Evolutionary conservation across 1,140 invertebrate genomes (phyloP).

Genomic region (Orchesella cincta): DNA sequence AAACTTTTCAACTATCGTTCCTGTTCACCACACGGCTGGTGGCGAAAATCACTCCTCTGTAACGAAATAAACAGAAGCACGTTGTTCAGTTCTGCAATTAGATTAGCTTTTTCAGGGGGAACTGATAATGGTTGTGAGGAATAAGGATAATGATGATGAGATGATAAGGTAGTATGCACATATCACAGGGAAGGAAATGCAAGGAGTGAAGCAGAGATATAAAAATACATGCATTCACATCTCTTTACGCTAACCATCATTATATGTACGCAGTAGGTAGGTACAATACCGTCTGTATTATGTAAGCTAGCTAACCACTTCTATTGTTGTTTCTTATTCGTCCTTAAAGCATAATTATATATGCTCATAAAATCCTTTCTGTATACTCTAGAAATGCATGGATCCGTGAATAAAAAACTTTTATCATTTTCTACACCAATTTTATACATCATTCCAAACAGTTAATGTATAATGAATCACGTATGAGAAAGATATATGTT

Average conservation of each 20-base stretch:
- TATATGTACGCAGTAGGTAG: too few relatives aligned
- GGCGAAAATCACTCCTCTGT: neutral
- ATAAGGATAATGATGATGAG: too few relatives aligned
- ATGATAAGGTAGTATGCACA: too few relatives aligned
- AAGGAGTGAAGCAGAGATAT: too few relatives aligned
- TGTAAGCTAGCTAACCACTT: too few relatives aligned
- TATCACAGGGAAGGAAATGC: too few relatives aligned
- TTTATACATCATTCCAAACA: neutral
- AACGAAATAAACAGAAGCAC: neutral
- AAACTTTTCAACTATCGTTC: neutral
- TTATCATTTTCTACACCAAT: slow-evolving; percentile 8
- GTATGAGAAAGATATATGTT: too few relatives aligned
- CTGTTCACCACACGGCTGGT: neutral
- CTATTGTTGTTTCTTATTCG: neutral
- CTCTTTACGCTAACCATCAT: too few relatives aligned
- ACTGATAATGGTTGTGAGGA: too few relatives aligned
- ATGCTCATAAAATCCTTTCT: neutral
- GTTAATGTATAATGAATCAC: neutral
- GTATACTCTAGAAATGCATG: neutral
- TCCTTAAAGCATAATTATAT: neutral
- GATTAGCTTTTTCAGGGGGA: too few relatives aligned
- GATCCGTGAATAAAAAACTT: neutral
- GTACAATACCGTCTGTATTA: too few relatives aligned
- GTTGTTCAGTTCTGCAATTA: neutral
- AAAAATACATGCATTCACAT: too few relatives aligned